phyloP scores from a whole-genome alignment of 2,888 invertebrate species.

The Ischnus inquisitorius region DNA sequence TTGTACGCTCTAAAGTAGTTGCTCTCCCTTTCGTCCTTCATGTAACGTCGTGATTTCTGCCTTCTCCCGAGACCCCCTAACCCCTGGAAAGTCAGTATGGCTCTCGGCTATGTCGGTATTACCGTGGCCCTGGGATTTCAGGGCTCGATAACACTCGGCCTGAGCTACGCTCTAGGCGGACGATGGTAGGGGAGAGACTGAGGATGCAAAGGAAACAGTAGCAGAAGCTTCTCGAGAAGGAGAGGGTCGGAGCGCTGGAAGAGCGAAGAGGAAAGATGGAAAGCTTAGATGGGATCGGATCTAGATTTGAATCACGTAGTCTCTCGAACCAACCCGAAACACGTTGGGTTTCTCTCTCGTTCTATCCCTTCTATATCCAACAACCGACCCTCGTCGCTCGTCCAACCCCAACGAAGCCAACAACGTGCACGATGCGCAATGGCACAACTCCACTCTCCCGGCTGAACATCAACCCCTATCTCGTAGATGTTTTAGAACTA shows the following conservation, averaged over 20 bases:
- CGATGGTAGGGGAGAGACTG: slow-evolving; percentile 28
- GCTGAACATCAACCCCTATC: slow-evolving; percentile 7
- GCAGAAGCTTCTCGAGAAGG: slow-evolving; percentile 32
- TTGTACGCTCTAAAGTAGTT: background rate
- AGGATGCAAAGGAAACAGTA: slow-evolving; percentile 39
- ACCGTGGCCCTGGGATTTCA: slow-evolving; percentile 76
- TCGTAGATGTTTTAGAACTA: background rate
- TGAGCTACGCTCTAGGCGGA: slow-evolving; percentile 4
- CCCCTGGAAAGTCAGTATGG: slow-evolving; percentile 32
- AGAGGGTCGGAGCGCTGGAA: background rate
- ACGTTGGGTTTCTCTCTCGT: slow-evolving; percentile 44
- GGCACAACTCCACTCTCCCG: slow-evolving; percentile 10
- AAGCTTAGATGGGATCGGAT: slow-evolving; percentile 79
- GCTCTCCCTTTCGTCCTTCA: background rate
- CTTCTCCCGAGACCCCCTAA: background rate
- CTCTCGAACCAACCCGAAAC: slow-evolving; percentile 63
- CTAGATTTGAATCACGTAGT: slow-evolving; percentile 84
- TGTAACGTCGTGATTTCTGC: slow-evolving; percentile 50
- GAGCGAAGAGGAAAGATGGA: slow-evolving; percentile 47
- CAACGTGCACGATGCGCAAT: slow-evolving; percentile 9
- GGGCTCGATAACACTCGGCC: slow-evolving; percentile 76
- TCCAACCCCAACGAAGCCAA: slow-evolving; percentile 10
- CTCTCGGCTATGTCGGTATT: slow-evolving; percentile 69
- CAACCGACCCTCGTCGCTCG: slow-evolving; percentile 28
- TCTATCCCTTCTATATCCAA: slow-evolving; percentile 43